A percentile compares a stretch with the other conserved stretches of the same genome.
Evolutionary conservation across 2,888 invertebrate genomes (phyloP).

Genomic region (Hyposoter dolosus): DNA sequence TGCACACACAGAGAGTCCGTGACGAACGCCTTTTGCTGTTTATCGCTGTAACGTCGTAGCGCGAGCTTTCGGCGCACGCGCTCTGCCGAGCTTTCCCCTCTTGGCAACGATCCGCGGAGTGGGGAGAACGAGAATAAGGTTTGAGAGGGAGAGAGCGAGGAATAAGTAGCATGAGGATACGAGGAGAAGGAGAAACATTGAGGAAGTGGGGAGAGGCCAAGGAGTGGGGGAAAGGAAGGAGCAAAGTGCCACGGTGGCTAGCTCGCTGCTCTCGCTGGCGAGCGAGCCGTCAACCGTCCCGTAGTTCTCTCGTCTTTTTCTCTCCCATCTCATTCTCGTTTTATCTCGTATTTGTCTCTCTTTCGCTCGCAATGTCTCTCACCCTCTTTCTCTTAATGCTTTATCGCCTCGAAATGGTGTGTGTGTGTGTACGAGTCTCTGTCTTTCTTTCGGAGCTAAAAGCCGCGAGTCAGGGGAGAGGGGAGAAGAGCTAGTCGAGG

Average conservation of each 20-base stretch:
- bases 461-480: conserved; percentile 2
- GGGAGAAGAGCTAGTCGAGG: conserved; percentile 76
- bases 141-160: conserved; percentile 28
- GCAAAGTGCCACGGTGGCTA: conserved; percentile 82
- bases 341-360: conserved; percentile 26
- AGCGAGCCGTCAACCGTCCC: conserved; percentile 79
- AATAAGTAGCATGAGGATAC: conserved; percentile 20
- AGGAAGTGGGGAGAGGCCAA: conserved; percentile 18
- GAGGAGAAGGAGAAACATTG: conserved; percentile 33
- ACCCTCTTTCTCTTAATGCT: conserved; percentile 31
- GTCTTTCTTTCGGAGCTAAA: background rate
- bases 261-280: conserved; percentile 73
- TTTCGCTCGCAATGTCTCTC: conserved; percentile 33
- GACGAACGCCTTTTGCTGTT: conserved; percentile 70
- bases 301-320: conserved; percentile 47
- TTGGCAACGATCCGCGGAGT: conserved; percentile 43
- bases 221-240: conserved; percentile 71
- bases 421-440: background rate
- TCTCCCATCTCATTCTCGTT: conserved; percentile 15
- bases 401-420: conserved; percentile 4
- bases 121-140: conserved; percentile 15
- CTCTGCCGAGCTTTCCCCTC: conserved; percentile 26
- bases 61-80: conserved; percentile 69
- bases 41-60: conserved; percentile 61
- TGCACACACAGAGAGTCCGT: conserved; percentile 60